phyloP scores from a whole-genome alignment of 2,113 vertebrate species.

The Lichenostomus cassidix region DNA sequence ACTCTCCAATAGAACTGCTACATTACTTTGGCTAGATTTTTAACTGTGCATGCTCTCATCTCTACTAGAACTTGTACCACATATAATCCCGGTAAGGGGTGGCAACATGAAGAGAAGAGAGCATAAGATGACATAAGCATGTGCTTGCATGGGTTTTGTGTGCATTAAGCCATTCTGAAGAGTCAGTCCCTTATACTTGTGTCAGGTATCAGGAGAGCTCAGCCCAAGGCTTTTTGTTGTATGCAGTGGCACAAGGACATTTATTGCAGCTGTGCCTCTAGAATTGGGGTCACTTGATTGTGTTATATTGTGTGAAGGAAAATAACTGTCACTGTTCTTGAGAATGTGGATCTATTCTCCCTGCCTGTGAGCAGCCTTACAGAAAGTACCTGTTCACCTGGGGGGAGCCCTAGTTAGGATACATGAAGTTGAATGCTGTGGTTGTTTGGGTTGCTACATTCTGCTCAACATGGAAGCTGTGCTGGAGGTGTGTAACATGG shows the following conservation, averaged over 20 bases:
- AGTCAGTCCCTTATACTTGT: neutral
- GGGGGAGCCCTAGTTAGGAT: neutral
- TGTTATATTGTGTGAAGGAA: neutral
- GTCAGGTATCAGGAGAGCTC: neutral
- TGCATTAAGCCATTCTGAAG: neutral
- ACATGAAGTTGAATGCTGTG: neutral
- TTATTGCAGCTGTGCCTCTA: neutral
- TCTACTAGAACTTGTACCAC: neutral
- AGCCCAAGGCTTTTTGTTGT: neutral
- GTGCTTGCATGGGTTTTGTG: neutral
- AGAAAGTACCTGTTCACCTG: neutral
- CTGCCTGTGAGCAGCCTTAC: neutral
- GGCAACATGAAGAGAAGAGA: neutral
- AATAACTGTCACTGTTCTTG: neutral
- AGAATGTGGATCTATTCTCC: fast-evolving
- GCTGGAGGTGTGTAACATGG: neutral
- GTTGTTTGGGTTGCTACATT: neutral
- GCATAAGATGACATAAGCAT: neutral
- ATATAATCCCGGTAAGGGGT: neutral
- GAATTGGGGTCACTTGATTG: neutral
- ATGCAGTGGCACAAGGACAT: neutral
- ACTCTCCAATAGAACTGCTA: neutral
- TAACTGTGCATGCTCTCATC: neutral
- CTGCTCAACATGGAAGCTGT: neutral
- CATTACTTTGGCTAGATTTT: neutral